Evolutionary conservation across 2,113 vertebrate species (phyloP), one percentile per base, ranked within the genome.

Genomic region (Nasalis larvatus): DNA sequence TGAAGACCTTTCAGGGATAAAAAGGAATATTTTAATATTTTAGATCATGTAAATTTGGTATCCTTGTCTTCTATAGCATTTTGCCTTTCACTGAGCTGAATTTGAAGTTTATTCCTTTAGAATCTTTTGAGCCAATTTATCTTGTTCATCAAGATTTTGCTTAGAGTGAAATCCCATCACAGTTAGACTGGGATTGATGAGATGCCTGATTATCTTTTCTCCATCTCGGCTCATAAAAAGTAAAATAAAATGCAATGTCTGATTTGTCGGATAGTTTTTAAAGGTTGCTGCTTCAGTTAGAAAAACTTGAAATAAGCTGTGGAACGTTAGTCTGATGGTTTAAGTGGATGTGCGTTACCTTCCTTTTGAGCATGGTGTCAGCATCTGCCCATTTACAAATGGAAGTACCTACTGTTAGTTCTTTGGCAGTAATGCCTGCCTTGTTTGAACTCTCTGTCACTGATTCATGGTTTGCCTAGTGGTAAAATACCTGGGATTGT

Each of bases 21-120:
- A 58, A 76, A 2, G 17, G 56, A 14, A 0, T 25, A 0, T 23
- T 58, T 42, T 32, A 14, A 0, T 25, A 0, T 23, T 58, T 42
- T 32, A n/a, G 16, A 25, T 6, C 8, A 0, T 10, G 1, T 11
- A 1, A 18, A 10, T 37, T 63, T 21, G 40, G 18, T 58, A 76
- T 47, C 47, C 81, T 84, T 27, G 2, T 40, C 58, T 27, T 47
- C 58, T 25, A 18, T 21, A 49, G 13, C 42, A 5, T 74, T 69
- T 82, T 49, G 52, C 18, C 47, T 84, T 68, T 94, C 30, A 17
- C 1, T 9, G n/a, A 42, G 40, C 81, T 78, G 35, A 42, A 45
- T 37, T 92, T 20, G 52, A 77, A n/a, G 4, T 80, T 63, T 84
- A 6, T 52, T 63, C 56, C 40, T 93, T 84, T 42, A 63, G 56